Evolutionary conservation across 2,113 vertebrate genomes (phyloP).

Genomic region (Trichomycterus rosablanca): DNA sequence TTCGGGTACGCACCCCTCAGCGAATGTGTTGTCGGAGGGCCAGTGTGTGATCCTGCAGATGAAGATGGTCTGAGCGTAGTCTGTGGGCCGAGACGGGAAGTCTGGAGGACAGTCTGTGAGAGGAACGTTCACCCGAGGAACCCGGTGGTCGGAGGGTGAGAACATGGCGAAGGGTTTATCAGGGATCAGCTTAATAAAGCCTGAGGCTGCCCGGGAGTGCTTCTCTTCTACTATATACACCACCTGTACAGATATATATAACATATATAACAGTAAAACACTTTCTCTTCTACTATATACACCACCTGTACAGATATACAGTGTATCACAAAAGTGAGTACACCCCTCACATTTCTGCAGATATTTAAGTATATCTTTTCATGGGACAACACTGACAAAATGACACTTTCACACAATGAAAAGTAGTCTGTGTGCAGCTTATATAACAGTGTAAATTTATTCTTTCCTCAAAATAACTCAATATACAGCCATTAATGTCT

Average conservation of each 20-base stretch:
- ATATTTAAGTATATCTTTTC: no score
- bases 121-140: conserved; percentile 84
- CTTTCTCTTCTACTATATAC: not conserved
- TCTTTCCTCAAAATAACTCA: no score
- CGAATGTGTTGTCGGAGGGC: conserved; percentile 85
- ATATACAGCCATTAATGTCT: no score
- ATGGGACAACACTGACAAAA: no score
- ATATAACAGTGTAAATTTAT: no score
- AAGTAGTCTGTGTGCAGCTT: no score
- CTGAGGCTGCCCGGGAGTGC: conserved; percentile 87
- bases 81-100: conserved; percentile 71
- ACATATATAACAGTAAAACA: not conserved
- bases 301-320: not conserved
- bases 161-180: conserved; percentile 90
- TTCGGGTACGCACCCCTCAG: conserved; percentile 76
- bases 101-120: conserved; percentile 82
- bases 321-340: no score
- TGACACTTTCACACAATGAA: no score
- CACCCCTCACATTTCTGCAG: no score
- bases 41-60: conserved; percentile 89
- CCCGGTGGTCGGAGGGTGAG: conserved; percentile 89
- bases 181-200: conserved; percentile 84
- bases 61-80: conserved; percentile 81
- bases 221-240: conserved; percentile 90
- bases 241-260: conserved; percentile 67